phyloP scores from a whole-genome alignment of 2,888 invertebrate species.

The Hoplodrina blanda region DNA sequence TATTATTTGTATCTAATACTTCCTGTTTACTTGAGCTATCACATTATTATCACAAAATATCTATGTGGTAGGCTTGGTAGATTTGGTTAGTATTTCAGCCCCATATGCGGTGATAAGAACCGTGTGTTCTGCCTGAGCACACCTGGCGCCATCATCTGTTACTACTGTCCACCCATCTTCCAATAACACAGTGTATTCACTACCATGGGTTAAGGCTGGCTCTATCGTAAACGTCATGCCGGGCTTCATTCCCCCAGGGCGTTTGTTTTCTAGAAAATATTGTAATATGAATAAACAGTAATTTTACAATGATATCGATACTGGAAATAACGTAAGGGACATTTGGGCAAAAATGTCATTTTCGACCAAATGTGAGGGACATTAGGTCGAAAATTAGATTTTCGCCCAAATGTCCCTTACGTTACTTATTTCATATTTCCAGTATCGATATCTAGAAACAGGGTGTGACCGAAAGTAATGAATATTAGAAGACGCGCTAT shows the following conservation, averaged over 20 bases:
- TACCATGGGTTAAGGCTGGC: constrained; percentile 95
- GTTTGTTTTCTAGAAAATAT: constrained; percentile 89
- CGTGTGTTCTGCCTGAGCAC: constrained; percentile 98
- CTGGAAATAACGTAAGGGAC: no score
- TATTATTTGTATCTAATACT: constrained; percentile 27
- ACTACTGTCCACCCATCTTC: constrained; percentile 98
- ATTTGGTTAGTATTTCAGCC: constrained; percentile 94
- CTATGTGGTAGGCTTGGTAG: background rate
- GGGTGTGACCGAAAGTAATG: no score
- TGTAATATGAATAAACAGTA: background rate
- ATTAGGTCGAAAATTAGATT: no score
- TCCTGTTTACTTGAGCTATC: constrained; percentile 21
- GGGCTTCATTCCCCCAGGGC: constrained; percentile 93
- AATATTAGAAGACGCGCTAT: no score
- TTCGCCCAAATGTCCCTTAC: no score
- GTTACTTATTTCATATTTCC: no score
- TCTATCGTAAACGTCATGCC: constrained; percentile 99
- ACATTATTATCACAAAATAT: constrained; percentile 31
- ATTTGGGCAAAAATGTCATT: no score
- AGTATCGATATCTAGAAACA: no score
- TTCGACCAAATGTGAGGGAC: no score
- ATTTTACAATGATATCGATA: no score
- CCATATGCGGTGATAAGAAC: constrained; percentile 95
- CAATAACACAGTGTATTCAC: constrained; percentile 92
- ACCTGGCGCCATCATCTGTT: constrained; percentile 94